A percentile compares a stretch with the other conserved stretches of the same genome.
phyloP scores from a whole-genome alignment of 2,113 vertebrate species.

The Callipepla californica region DNA sequence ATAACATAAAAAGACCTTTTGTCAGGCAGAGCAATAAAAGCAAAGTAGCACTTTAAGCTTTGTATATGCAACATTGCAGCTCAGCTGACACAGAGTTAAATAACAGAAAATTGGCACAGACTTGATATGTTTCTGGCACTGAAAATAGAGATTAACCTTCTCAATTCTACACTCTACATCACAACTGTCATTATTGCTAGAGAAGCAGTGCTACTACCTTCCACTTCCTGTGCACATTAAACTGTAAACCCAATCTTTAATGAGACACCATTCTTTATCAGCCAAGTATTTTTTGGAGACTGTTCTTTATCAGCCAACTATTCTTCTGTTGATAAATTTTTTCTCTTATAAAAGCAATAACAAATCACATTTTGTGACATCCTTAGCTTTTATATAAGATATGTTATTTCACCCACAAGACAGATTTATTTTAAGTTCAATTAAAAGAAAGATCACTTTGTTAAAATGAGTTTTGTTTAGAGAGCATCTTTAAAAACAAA shows the following conservation, averaged over 20 bases:
- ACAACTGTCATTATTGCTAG: background rate
- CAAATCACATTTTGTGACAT: background rate
- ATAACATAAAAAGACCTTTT: background rate
- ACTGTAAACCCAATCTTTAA: background rate
- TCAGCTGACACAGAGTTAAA: background rate
- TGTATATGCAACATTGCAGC: background rate
- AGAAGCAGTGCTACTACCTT: background rate
- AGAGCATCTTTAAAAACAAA: background rate
- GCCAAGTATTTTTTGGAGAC: background rate
- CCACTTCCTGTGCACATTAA: background rate
- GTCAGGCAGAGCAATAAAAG: background rate
- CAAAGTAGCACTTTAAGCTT: background rate
- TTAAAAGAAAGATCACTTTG: background rate
- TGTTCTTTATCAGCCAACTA: background rate
- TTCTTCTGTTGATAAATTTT: background rate
- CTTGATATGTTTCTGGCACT: background rate
- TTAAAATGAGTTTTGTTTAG: background rate
- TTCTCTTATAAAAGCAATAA: background rate
- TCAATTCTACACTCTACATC: background rate
- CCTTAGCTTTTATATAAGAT: background rate
- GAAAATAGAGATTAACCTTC: background rate
- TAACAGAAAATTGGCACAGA: background rate
- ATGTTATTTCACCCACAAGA: background rate
- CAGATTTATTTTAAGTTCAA: background rate
- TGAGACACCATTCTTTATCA: background rate